Base-by-base conservation (phyloP, 1,140 invertebrate species). In the Popillia japonica region DNA sequence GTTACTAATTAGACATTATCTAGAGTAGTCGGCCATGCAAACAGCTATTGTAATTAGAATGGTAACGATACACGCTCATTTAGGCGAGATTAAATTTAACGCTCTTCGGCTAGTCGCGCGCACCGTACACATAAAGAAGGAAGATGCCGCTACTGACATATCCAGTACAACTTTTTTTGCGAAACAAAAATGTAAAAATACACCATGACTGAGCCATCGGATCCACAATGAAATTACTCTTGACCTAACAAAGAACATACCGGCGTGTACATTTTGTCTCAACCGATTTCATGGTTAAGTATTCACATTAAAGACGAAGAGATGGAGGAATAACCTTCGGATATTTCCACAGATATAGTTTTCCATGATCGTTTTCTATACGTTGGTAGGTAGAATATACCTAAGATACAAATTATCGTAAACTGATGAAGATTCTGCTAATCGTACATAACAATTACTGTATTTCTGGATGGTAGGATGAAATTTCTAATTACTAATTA, bases 191-290 rank as follows among this genome's bases (percentile, higher is more conserved):
- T 17, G 14, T n/a, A 55, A 55, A 55, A 55, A 55, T 55, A 55
- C 48, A 17, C 11, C 11, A 55, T 55, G 48, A 17, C 14, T 55
- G 48, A 55, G 48, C 48, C 48, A 55, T 55, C 14, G 48, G 48
- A 55, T 55, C 17, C 48, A 14, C 48, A 17, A 55, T 17, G 48
- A 55, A 55, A 55, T n/a, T 55, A 17, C 48, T 55, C 48, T 55
- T 55, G n/a, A 55, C 48, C 48, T 17, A 55, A 55, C 48, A 55
- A 55, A 55, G 48, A 55, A 55, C 48, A 55, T 55, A 17, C 48
- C 48, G 17, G 48, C 48, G 48, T 17, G 48, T 55, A 55, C 14
- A 17, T 17, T 55, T 55, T 55, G 48, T 55, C 14, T 55, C 48
- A 55, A 55, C 48, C 17, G 48, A 55, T 55, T 55, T 55, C 17